Base-by-base conservation (phyloP, 2,113 vertebrate genomes). In the Elanoides forficatus region DNA sequence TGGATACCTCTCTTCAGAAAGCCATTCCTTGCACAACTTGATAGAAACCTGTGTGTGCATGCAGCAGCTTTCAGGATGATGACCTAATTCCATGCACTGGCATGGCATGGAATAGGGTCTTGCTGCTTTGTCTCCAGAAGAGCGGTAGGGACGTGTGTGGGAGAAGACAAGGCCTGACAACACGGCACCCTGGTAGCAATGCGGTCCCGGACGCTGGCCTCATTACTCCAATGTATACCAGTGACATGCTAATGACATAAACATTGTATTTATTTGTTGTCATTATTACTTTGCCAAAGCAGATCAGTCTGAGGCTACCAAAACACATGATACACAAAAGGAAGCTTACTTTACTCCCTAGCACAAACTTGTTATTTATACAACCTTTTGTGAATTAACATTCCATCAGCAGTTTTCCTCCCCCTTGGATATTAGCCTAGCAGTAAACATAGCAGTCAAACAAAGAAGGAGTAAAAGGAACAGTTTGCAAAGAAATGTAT, bases 401-500 rank as follows among this genome's bases (percentile, higher is more conserved):
- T 59, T 88, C 72, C 8, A 4, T 36, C 16, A 81, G 62, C 14
- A 72, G 66, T n/a, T 79, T 75, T 29, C 40, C 20, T 40, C 22
- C 18, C 13, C 21, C 15, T 36, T 70, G 65, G 30, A 59, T 73
- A 88, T 88, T 78, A 86, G 58, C 79, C 52, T 56, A 88, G 67
- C 45, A 94, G 62, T 50, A 96, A 90, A 95, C 43, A 67, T 2
- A 95, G 65, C 45, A 89, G 68, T 76, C 62, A 96, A 95, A 86
- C 81, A 94, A 91, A 70, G 36, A 58, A 94, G 81, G 84, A 89
- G 94, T 26, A 84, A 95, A 96, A 58, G 9, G 11, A 85, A 88
- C 75, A 82, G 95, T 75, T 81, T 94, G 91, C 60, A 89, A 92
- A 67, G 85, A 95, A 93, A 96, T 8, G 67, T 68, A 60, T 36